A percentile compares a stretch with the other conserved stretches of the same genome.
These are phyloP conservation scores for Dinomys branickii DNA, from an alignment of 2,113 vertebrate species.

Conservation along the genomic window DNA sequence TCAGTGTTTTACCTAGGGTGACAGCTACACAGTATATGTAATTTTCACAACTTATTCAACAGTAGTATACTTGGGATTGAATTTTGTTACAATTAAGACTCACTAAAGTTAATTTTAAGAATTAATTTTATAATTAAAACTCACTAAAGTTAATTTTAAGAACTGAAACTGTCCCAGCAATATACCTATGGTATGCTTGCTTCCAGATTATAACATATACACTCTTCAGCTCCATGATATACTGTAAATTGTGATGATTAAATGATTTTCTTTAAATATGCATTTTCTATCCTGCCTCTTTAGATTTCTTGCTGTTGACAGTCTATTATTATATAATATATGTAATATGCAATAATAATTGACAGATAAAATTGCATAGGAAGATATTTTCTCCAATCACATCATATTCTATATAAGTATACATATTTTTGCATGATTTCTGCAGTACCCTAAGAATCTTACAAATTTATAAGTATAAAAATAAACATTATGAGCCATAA, in stretches of 20 bases:
- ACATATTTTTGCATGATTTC: background rate
- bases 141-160: conserved; percentile 1
- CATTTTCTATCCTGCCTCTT: background rate
- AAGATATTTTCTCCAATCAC: background rate
- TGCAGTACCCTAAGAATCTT: background rate
- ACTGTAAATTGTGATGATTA: background rate
- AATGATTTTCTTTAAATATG: background rate
- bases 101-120: conserved; percentile 3
- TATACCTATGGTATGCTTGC: background rate
- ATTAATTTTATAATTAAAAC: no score
- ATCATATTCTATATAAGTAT: background rate
- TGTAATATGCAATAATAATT: background rate
- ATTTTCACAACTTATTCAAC: background rate
- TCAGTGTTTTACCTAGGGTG: background rate
- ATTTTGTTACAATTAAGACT: background rate
- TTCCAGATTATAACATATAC: background rate
- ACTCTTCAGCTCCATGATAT: background rate
- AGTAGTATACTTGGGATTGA: background rate
- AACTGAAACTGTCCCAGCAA: background rate
- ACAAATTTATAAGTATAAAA: conserved; percentile 13
- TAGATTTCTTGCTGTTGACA: background rate
- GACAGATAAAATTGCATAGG: background rate
- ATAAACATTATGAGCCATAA: background rate
- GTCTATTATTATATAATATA: background rate
- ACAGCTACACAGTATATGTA: background rate